Conservation (phyloP, 1,140 invertebrate species). For the Drosophila quadrilineata region DNA sequence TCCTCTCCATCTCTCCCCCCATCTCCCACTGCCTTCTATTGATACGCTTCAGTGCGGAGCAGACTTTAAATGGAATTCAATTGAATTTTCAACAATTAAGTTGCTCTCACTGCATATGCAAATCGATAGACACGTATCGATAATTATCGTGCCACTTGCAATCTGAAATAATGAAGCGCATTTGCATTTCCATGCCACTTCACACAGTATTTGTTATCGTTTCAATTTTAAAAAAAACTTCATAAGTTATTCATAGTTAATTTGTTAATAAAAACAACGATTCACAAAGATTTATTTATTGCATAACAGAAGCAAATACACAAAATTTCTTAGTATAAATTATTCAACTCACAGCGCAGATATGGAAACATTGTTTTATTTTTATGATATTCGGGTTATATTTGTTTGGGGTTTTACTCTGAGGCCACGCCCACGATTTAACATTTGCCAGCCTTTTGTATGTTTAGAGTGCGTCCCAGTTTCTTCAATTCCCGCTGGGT, state of each 20-base stretch:
- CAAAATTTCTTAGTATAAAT: no score
- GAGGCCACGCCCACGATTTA: neutral
- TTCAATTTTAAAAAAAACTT: neutral
- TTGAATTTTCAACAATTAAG: neutral
- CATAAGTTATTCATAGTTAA: neutral
- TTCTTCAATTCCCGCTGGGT: slow-evolving; percentile 60
- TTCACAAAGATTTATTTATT: no score
- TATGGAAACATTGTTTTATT: neutral
- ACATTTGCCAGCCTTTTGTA: slow-evolving; percentile 48
- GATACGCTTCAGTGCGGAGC: slow-evolving; percentile 17
- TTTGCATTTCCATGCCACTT: no score
- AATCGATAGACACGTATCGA: no score
- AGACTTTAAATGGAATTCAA: neutral
- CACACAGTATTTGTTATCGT: no score
- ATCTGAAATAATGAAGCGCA: neutral
- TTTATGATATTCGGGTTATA: no score
- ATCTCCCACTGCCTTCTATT: neutral
- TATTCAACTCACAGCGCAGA: neutral
- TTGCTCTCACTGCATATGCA: neutral
- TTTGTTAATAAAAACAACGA: no score
- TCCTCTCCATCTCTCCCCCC: neutral
- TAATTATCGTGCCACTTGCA: no score
- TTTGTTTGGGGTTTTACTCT: no score
- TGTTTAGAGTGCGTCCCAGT: slow-evolving; percentile 44
- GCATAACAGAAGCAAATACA: no score